Evolutionary conservation across 2,797 vertebrate species (phyloP).

Genomic region (Staurois parvus): DNA sequence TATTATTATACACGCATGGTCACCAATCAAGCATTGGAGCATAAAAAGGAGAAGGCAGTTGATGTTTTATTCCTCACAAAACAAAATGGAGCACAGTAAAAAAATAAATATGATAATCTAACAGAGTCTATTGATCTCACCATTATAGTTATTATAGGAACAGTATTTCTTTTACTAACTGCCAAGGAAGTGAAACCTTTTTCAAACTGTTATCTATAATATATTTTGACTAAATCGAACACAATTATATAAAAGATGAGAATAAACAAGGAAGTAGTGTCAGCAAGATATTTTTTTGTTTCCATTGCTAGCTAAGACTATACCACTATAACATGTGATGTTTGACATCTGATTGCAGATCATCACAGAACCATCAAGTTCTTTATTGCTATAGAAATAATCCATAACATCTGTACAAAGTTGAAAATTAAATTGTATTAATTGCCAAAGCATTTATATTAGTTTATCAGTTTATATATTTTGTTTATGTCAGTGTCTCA

Average conservation of each 20-base stretch:
- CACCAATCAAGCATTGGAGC: constrained; percentile 54
- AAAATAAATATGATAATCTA: constrained; percentile 7
- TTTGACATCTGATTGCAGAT: not conserved
- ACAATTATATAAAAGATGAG: not conserved
- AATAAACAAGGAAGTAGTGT: no score
- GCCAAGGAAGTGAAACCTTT: not conserved
- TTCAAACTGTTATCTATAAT: no score
- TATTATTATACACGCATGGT: constrained; percentile 55
- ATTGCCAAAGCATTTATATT: no score
- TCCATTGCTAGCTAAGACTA: no score
- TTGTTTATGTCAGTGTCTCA: no score
- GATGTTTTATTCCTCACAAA: constrained; percentile 46
- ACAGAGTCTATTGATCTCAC: constrained; percentile 38
- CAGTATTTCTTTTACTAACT: not conserved
- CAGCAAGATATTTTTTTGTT: not conserved
- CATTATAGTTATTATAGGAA: constrained; percentile 26
- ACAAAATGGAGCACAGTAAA: constrained; percentile 28
- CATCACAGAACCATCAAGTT: not conserved
- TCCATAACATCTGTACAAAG: no score
- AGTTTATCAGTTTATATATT: no score
- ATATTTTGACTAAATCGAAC: not conserved
- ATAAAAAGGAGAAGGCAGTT: constrained; percentile 19
- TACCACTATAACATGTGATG: not conserved
- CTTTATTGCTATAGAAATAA: no score
- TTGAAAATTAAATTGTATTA: no score